These are phyloP conservation scores for Mizuhopecten yessoensis DNA, from an alignment of 1,140 invertebrate genomes.

Conservation along the genomic window DNA sequence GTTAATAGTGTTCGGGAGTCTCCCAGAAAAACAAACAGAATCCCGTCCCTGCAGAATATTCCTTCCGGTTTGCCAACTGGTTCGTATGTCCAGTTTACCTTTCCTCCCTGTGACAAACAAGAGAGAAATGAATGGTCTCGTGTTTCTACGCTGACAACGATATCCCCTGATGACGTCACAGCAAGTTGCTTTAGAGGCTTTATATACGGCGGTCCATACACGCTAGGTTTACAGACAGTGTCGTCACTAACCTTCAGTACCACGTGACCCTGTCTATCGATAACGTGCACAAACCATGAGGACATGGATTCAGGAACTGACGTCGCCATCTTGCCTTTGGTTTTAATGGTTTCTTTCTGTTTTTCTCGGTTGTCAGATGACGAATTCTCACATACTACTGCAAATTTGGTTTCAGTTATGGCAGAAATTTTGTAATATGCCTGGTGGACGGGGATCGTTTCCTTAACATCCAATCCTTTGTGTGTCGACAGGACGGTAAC, in stretches of 20 bases:
- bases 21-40: neutral
- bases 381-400: slow-evolving; percentile 13
- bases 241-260: slow-evolving; percentile 2
- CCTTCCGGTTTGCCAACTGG: neutral
- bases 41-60: neutral
- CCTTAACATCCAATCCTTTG: neutral
- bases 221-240: neutral
- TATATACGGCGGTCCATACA: neutral
- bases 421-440: slow-evolving; percentile 5
- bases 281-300: neutral
- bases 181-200: neutral
- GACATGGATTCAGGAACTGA: neutral
- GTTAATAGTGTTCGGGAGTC: neutral
- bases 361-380: neutral
- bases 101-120: neutral
- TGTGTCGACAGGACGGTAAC: neutral
- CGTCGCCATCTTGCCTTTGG: neutral
- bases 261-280: neutral
- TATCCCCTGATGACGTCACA: neutral
- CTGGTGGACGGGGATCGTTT: neutral
- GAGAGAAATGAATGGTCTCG: neutral
- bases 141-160: neutral
- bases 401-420: neutral
- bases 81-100: neutral
- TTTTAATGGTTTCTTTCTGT: neutral